Evolutionary conservation across 2,113 vertebrate species (phyloP).

Genomic region (Phrynocephalus versicolor): DNA sequence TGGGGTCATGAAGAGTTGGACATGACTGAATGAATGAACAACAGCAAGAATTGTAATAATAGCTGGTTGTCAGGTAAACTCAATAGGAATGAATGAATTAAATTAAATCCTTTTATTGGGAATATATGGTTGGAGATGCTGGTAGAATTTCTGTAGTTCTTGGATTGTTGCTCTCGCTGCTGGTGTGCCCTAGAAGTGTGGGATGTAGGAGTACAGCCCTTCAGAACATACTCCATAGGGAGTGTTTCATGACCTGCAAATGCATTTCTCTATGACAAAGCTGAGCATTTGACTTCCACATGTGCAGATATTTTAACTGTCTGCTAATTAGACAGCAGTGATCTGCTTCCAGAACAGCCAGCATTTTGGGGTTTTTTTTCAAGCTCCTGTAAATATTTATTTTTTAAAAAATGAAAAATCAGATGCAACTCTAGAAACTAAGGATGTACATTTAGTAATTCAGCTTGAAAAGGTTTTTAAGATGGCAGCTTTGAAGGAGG

Average conservation of each 20-base stretch:
- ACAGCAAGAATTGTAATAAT: neutral
- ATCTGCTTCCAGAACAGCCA: constrained; percentile 17
- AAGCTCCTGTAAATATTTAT: constrained; percentile 18
- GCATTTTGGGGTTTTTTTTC: constrained; percentile 47
- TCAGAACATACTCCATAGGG: constrained; percentile 37
- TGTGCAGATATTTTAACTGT: neutral
- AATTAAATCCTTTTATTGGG: neutral
- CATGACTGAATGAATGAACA: no score
- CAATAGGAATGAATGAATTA: neutral
- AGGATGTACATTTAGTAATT: constrained; percentile 26
- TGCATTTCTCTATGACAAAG: constrained; percentile 12
- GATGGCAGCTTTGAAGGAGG: neutral
- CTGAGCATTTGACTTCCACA: neutral
- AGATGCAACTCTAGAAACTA: constrained; percentile 11
- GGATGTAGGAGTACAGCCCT: neutral
- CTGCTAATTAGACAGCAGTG: constrained; percentile 31
- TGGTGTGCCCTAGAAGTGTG: neutral
- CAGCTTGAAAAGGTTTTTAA: constrained; percentile 31
- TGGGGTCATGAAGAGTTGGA: no score
- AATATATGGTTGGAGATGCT: neutral
- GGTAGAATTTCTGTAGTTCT: constrained; percentile 4
- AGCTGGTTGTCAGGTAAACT: neutral
- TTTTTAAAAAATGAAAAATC: constrained; percentile 31
- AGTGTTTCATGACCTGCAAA: constrained; percentile 30
- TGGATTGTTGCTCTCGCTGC: constrained; percentile 27